Evolutionary conservation across 2,797 vertebrate species (phyloP), one percentile per base, ranked within the genome.

Genomic region (Cryptoblepharus egeriae): DNA sequence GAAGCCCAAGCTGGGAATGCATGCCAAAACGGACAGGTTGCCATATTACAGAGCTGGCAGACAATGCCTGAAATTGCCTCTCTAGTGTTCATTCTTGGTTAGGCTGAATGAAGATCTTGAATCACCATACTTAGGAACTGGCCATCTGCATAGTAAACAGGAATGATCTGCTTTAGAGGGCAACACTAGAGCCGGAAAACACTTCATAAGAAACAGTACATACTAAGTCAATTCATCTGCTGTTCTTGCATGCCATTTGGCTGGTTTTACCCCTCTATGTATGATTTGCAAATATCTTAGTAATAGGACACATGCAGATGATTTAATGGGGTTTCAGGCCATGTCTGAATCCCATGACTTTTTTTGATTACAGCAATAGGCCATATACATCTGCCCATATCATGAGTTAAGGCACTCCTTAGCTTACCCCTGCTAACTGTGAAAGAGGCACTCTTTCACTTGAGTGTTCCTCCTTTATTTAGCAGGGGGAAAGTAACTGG

Each of bases 291-390:
- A 10, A 18, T 52, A 73, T 37, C n/a, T 18, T 52, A 49, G 57
- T 58, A 58, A 22, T 58, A 58, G n/a, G 37, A 42, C 55, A 32
- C 20, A 49, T n/a, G 26, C 28, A 61, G 37, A 42, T 60, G 8
- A 37, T 60, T n/a, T n/a, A n/a, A n/a, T n/a, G n/a, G 81, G 45
- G 82, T 11, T 26, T 80, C 77, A 82, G 74, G 37, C 61, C 76
- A 68, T 39, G 1, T 20, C 79, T 0, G n/a, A n/a, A n/a, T n/a
- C n/a, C n/a, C n/a, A 9, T 0, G 57, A 5, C 73, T 84, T 32
- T 3, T n/a, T 20, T 26, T 49, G n/a, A 20, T 15, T 39, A 74
- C 12, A 20, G n/a, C 24, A 57, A 32, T n/a, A 24, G 57, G n/a
- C n/a, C n/a, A 5, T 9, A 49, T 22, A 1, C 9, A 2, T 18